Base-by-base conservation (phyloP, 2,113 vertebrate genomes). In the Jacana jacana region DNA sequence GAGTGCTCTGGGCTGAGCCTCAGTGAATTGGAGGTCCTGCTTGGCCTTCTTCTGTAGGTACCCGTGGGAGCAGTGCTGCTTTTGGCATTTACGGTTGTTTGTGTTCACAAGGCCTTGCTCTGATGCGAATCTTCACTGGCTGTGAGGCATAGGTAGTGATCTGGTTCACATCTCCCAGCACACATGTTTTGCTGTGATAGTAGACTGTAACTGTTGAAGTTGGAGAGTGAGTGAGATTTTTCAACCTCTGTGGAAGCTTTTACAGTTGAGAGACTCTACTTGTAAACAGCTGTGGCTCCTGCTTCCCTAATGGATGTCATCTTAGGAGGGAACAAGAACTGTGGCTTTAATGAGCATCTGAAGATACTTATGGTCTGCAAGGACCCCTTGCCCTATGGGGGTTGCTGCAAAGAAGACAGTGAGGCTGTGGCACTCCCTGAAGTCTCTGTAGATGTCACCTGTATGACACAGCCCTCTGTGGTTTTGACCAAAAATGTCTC, bases 101-200 rank as follows among this genome's bases (percentile, higher is more conserved):
- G 54, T 20, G 24, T 55, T 49, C 0, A 1, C 61, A 9, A 31
- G 33, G 65, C 51, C 30, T 66, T 44, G 37, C 28, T 52, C 33
- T 33, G 54, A 72, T 42, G 64, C 64, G 65, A 11, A 48, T 33
- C 22, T 25, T 54, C 8, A 4, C 44, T 49, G 28, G 31, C 46
- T 55, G 19, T 0, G 2, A 37, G 69, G n/a, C 55, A 60, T 49
- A 40, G 81, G 49, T 25, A 22, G n/a, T 24, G 49, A 20, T 17
- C 16, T 0, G 4, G 42, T 73, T 68, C 37, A 8, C 5, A 4
- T 55, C 42, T 63, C 3, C 0, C 1, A 1, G n/a, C 1, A 2
- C 48, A 3, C 1, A 1, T 44, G 27, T 69, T 75, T 33, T 40
- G 61, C 44, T 7, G 8, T n/a, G 31, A 37, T 66, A 27, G 30